phyloP scores from a whole-genome alignment of 2,888 invertebrate genomes.

The Parascotia fuliginaria region DNA sequence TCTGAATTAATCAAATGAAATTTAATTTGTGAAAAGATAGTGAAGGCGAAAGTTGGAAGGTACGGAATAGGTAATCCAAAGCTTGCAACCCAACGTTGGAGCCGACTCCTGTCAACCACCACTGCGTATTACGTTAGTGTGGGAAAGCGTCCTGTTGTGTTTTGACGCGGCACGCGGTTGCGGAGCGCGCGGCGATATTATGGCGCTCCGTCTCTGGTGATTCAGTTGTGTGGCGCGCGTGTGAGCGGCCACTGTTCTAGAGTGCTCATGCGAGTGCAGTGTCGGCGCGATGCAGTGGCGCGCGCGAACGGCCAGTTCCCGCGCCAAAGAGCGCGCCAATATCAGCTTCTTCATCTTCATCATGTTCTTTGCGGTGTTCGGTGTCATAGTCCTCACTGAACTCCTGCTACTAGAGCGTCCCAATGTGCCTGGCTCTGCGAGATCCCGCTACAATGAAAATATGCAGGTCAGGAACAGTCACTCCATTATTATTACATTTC shows the following conservation, averaged over 20 bases:
- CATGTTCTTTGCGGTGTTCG: constrained; percentile 95
- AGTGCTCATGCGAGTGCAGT: constrained; percentile 63
- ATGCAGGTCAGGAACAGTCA: constrained; percentile 79
- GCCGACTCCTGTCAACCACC: constrained; percentile 49
- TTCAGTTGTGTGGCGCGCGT: constrained; percentile 62
- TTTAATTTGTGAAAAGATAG: no score
- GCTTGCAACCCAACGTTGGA: constrained; percentile 56
- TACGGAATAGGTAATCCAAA: constrained; percentile 2
- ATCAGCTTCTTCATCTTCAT: constrained; percentile 96
- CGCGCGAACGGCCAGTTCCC: constrained; percentile 78
- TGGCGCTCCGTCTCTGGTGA: constrained; percentile 61
- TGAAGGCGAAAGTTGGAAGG: neutral
- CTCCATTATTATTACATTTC: constrained; percentile 7
- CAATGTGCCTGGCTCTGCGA: constrained; percentile 81
- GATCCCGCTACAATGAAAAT: constrained; percentile 90
- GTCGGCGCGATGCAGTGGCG: constrained; percentile 79
- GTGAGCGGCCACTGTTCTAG: constrained; percentile 51
- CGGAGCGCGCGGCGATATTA: constrained; percentile 49
- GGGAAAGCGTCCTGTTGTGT: constrained; percentile 58
- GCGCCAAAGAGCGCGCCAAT: constrained; percentile 92
- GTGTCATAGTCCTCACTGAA: constrained; percentile 94
- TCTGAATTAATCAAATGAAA: no score
- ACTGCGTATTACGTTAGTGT: constrained; percentile 50
- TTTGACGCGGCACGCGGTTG: constrained; percentile 53
- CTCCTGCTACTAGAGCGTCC: constrained; percentile 87